Evolutionary conservation across 1,140 invertebrate species (phyloP).

Genomic region (Conus ventricosus): DNA sequence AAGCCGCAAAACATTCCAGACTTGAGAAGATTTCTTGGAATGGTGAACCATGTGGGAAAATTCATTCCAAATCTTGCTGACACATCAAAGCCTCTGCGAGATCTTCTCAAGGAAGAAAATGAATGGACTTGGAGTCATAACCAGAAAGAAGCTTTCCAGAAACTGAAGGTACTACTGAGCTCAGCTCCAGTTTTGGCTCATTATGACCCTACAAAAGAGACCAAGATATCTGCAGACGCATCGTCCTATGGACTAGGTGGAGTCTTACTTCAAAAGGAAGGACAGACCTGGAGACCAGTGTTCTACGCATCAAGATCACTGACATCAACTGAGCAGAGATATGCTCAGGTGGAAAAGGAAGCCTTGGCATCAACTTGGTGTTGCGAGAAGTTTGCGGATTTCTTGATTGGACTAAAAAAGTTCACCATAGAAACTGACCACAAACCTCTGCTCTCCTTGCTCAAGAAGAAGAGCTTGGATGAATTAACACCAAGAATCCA

Average conservation of each 20-base stretch:
- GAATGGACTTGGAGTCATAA: background rate
- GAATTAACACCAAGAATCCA: no score
- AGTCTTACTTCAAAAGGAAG: no score
- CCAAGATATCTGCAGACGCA: conserved; percentile 9
- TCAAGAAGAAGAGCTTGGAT: no score
- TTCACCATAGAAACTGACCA: conserved; percentile 42
- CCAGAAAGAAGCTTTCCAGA: conserved; percentile 1
- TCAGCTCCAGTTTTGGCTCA: background rate
- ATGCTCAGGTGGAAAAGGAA: no score
- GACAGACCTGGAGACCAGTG: no score
- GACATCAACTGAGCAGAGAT: background rate
- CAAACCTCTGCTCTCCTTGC: conserved; percentile 32
- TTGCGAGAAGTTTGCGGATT: background rate
- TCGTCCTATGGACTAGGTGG: background rate
- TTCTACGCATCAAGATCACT: background rate
- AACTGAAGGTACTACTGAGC: conserved; percentile 10
- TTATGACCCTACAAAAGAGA: background rate
- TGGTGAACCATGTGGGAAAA: conserved; percentile 3
- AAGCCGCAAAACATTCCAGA: background rate
- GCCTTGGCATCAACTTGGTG: no score
- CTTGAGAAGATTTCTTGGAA: background rate
- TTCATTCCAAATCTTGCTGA: background rate
- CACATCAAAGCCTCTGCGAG: background rate
- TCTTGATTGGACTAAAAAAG: conserved; percentile 4
- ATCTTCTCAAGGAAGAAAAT: conserved; percentile 23